These are phyloP conservation scores for Ailurus styani DNA, from an alignment of 2,113 vertebrate genomes.

Conservation along the genomic window DNA sequence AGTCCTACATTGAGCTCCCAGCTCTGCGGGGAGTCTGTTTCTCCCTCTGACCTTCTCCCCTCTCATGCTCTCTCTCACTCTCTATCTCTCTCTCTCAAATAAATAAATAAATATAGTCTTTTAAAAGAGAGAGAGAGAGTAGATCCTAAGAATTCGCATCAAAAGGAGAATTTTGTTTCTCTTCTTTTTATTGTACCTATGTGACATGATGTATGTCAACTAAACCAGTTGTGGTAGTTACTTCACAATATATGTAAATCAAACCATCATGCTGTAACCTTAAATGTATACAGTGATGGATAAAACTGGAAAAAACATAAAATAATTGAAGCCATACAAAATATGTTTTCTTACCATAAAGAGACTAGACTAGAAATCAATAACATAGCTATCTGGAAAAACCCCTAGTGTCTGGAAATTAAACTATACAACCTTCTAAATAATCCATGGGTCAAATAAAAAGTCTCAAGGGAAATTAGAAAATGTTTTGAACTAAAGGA, in stretches of 20 bases:
- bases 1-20: too few relatives aligned
- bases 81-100: too few relatives aligned
- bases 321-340: neutral
- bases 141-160: neutral
- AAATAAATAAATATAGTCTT: too few relatives aligned
- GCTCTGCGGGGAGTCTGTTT: too few relatives aligned
- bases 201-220: neutral
- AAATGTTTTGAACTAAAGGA: slow-evolving; percentile 22
- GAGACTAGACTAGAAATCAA: neutral
- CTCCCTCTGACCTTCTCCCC: too few relatives aligned
- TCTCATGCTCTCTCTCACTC: too few relatives aligned
- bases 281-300: neutral
- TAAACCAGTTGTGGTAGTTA: neutral
- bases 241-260: neutral
- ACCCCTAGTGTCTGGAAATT: neutral
- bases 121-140: neutral
- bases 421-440: neutral
- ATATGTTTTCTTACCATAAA: neutral
- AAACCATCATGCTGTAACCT: neutral
- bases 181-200: neutral
- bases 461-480: neutral
- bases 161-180: neutral
- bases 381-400: neutral
- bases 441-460: neutral
- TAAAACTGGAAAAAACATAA: neutral